Evolutionary conservation across 2,888 invertebrate species (phyloP).

Genomic region (Leptopilina myrica): DNA sequence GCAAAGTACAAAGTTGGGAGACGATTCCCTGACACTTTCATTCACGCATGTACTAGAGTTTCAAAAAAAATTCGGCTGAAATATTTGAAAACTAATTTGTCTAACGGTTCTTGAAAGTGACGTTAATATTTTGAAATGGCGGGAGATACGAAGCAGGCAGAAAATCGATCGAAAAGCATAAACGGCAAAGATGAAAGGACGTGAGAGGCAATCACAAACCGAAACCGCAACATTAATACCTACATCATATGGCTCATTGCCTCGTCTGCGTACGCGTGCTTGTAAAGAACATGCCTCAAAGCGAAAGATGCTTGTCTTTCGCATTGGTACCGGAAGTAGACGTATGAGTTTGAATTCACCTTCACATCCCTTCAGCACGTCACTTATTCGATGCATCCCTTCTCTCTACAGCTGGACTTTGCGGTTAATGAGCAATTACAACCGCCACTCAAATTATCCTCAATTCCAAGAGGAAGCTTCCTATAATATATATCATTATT

Average conservation of each 20-base stretch:
- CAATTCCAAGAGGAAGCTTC: not conserved
- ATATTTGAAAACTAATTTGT: not conserved
- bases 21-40: too few species aligned
- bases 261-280: constrained; percentile 20
- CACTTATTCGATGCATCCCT: constrained; percentile 18
- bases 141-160: not conserved
- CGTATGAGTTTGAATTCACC: constrained; percentile 10
- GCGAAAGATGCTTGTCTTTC: constrained; percentile 10
- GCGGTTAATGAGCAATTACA: constrained; percentile 22
- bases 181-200: constrained; percentile 29
- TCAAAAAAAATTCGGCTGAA: not conserved
- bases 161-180: constrained; percentile 26
- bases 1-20: too few species aligned
- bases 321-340: constrained; percentile 23
- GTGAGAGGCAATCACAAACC: constrained; percentile 22
- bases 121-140: not conserved
- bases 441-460: not conserved
- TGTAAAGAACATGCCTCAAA: constrained; percentile 19
- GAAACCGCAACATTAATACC: constrained; percentile 30
- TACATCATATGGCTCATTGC: constrained; percentile 23
- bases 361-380: constrained; percentile 5
- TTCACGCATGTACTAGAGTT: not conserved
- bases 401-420: not conserved
- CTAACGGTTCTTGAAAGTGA: not conserved
- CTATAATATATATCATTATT: too few species aligned